Conservation (phyloP, 2,888 invertebrate genomes). For the Ornithoptera alexandrae region DNA sequence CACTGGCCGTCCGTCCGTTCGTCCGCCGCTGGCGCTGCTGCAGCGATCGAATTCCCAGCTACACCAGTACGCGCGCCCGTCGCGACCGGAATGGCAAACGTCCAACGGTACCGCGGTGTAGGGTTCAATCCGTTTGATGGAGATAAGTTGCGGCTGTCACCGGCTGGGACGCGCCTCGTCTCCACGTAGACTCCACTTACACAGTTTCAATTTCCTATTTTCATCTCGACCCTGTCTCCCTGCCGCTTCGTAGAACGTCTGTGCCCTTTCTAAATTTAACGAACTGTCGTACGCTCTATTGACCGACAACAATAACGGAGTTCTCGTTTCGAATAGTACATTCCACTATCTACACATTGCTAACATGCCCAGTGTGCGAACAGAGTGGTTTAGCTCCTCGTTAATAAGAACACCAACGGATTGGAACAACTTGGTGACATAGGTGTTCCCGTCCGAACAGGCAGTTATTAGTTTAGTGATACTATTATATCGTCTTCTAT, state of each 20-base stretch:
- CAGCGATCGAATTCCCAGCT: conserved; percentile 46
- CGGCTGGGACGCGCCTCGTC: too few relatives aligned
- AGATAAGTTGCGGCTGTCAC: conserved; percentile 26
- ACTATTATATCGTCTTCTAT: too few relatives aligned
- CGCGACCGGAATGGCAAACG: conserved; percentile 57
- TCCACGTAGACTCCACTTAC: not conserved
- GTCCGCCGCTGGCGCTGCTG: conserved; percentile 31
- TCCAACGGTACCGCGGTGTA: conserved; percentile 56
- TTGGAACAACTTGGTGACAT: too few relatives aligned
- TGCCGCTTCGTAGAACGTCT: conserved; percentile 1
- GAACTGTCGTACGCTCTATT: not conserved
- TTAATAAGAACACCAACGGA: too few relatives aligned
- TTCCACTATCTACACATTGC: too few relatives aligned
- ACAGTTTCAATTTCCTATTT: conserved; percentile 15
- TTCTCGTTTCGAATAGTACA: too few relatives aligned
- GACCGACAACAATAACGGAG: too few relatives aligned
- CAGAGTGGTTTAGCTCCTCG: too few relatives aligned
- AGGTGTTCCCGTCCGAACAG: too few relatives aligned
- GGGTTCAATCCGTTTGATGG: conserved; percentile 30
- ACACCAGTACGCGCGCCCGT: conserved; percentile 60
- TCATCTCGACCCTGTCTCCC: conserved; percentile 1
- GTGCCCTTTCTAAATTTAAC: not conserved
- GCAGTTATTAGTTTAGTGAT: too few relatives aligned
- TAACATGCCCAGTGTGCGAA: too few relatives aligned
- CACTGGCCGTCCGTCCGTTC: conserved; percentile 35